Evolutionary conservation across 1,140 invertebrate species (phyloP).

Genomic region (Lamellibrachia luymesi): DNA sequence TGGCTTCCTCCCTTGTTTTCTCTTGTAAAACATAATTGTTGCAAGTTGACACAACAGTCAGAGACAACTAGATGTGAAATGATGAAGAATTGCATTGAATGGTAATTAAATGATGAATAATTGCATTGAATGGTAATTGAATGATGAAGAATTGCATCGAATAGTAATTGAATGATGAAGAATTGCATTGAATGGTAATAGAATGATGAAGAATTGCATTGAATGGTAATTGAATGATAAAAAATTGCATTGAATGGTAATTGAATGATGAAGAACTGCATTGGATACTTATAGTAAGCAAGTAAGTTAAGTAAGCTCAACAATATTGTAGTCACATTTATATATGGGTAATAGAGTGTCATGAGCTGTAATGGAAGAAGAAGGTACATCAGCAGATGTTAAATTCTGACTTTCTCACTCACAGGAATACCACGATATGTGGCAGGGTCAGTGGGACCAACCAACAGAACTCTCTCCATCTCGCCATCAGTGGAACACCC

Average conservation of each 20-base stretch:
- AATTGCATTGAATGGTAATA: too few species aligned
- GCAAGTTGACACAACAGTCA: background rate
- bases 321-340: background rate
- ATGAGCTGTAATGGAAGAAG: background rate
- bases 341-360: background rate
- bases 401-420: slow-evolving; percentile 17
- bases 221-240: background rate
- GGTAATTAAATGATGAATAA: background rate
- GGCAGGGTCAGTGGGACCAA: slow-evolving; percentile 65
- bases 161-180: background rate
- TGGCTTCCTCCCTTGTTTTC: background rate
- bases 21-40: background rate
- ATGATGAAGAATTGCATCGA: background rate
- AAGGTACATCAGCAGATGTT: background rate
- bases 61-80: background rate
- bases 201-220: background rate
- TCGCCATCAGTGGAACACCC: slow-evolving; percentile 68
- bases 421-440: slow-evolving; percentile 59
- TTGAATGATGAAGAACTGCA: too few species aligned
- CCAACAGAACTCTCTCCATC: slow-evolving; percentile 67
- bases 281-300: too few species aligned
- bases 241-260: background rate
- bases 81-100: background rate
- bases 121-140: background rate
- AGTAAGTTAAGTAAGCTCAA: background rate